Base-by-base conservation (phyloP, 2,888 invertebrate genomes). In the Mythimna impura region DNA sequence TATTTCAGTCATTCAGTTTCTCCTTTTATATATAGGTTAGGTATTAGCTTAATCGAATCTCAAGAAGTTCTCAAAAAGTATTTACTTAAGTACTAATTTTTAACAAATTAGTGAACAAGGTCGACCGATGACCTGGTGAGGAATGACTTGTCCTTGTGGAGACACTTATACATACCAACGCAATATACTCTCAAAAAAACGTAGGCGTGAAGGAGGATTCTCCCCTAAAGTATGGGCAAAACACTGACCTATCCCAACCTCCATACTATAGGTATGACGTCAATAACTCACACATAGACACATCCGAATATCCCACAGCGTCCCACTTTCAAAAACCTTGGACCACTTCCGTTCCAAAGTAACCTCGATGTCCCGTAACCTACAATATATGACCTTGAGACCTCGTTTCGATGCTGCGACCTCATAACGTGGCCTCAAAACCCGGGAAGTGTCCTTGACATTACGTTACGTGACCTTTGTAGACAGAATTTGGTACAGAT, bases 391-490 rank as follows among this genome's bases (percentile, higher is more conserved):
- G 74, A 81, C 84, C 82, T 82, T 82, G 80, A 75, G 72, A 67
- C 84, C 87, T 77, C 76, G 47, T 69, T 83, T 77, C 79, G 76
- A 54, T 80, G 72, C 62, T 81, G 66, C 74, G 85, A 36, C 85
- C 85, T 75, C 73, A 25, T 71, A 73, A 14, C 65, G 73, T 67
- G 85, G 82, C 86, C 87, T 78, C 83, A n/a, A 83, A 78, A 65
- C 66, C 66, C 76, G 58, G 57, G 65, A 61, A 30, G 20, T 80
- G 79, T 83, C 89, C 89, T 86, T 85, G 86, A 79, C 80, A 73
- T 76, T 65, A 22, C 52, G 20, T 65, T 20, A n/a, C 9, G 47
- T 60, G 79, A 77, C 84, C 85, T 84, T 73, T 66, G n/a, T 3
- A 71, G 60, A 47, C 50, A 52, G 65, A 58, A 40, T 63, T 75